These are phyloP conservation scores for Xylota segnis DNA, from an alignment of 2,888 invertebrate species.

Conservation along the genomic window DNA sequence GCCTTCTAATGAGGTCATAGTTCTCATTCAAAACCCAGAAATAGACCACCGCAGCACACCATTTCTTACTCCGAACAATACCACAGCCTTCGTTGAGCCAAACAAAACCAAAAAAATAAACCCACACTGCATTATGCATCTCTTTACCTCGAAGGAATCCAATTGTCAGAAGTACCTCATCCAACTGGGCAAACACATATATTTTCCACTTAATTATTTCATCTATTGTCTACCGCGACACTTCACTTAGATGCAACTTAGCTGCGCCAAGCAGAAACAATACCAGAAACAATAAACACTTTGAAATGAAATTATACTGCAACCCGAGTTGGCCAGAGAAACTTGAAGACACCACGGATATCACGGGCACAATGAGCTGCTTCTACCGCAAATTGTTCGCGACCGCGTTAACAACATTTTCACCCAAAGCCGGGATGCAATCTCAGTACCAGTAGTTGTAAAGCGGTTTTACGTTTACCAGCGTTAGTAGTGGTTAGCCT, in stretches of 20 bases:
- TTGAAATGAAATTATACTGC: slow-evolving; percentile 36
- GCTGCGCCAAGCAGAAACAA: slow-evolving; percentile 19
- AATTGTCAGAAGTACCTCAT: slow-evolving; percentile 62
- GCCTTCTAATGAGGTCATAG: slow-evolving; percentile 36
- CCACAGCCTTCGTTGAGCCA: slow-evolving; percentile 37
- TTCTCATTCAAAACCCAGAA: neutral
- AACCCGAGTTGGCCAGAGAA: slow-evolving; percentile 43
- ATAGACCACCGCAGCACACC: slow-evolving; percentile 9
- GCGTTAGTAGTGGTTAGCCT: slow-evolving; percentile 28
- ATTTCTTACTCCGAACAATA: neutral
- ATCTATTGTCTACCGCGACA: slow-evolving; percentile 61
- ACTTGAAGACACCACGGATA: slow-evolving; percentile 50
- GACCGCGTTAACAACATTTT: slow-evolving; percentile 54
- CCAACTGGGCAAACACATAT: slow-evolving; percentile 47
- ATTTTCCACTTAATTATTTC: slow-evolving; percentile 70
- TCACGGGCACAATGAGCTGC: slow-evolving; percentile 44
- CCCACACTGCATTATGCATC: neutral
- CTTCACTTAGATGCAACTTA: slow-evolving; percentile 61
- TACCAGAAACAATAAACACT: slow-evolving; percentile 10
- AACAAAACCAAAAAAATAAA: slow-evolving; percentile 8
- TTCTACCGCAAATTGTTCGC: slow-evolving; percentile 41
- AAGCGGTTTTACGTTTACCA: slow-evolving; percentile 52
- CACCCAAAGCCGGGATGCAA: slow-evolving; percentile 30
- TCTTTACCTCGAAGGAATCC: slow-evolving; percentile 61
- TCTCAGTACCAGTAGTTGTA: neutral